These are phyloP conservation scores for Acanthopleura granulata DNA, from an alignment of 2,888 invertebrate species.

Conservation along the genomic window DNA sequence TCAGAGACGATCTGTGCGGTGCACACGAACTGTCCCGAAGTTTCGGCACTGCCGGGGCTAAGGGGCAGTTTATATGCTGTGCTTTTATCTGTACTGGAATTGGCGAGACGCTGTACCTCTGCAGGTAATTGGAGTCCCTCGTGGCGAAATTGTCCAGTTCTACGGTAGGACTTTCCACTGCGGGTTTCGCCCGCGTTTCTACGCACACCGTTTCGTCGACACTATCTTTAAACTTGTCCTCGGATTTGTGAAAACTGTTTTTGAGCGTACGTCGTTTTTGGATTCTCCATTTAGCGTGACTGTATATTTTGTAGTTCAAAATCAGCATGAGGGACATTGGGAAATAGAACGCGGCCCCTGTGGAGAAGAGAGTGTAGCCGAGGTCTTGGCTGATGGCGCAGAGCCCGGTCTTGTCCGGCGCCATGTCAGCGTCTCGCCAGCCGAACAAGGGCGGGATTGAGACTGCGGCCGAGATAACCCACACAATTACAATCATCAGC, in stretches of 20 bases:
- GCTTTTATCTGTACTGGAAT: slow-evolving; percentile 21
- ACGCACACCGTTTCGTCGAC: neutral
- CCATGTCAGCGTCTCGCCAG: slow-evolving; percentile 52
- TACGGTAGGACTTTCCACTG: neutral
- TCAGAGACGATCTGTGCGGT: neutral
- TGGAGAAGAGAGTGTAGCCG: slow-evolving; percentile 93
- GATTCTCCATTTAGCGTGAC: slow-evolving; percentile 89
- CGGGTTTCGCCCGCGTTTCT: neutral
- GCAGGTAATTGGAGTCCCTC: neutral
- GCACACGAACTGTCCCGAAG: neutral
- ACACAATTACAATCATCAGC: slow-evolving; percentile 91
- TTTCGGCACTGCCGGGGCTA: neutral
- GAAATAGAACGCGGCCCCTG: slow-evolving; percentile 96
- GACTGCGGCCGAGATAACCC: slow-evolving; percentile 92
- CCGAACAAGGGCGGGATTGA: slow-evolving; percentile 93
- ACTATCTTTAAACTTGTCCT: slow-evolving; percentile 35
- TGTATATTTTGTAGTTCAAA: slow-evolving; percentile 96
- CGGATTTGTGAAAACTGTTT: neutral
- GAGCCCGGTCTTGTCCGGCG: slow-evolving; percentile 69
- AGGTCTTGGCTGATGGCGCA: slow-evolving; percentile 93
- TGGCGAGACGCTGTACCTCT: slow-evolving; percentile 37
- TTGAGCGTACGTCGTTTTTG: slow-evolving; percentile 68
- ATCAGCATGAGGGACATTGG: slow-evolving; percentile 94
- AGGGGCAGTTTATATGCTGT: neutral
- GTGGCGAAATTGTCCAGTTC: neutral